These are phyloP conservation scores for Dipodomys spectabilis DNA, from an alignment of 2,113 vertebrate species.

Conservation along the genomic window DNA sequence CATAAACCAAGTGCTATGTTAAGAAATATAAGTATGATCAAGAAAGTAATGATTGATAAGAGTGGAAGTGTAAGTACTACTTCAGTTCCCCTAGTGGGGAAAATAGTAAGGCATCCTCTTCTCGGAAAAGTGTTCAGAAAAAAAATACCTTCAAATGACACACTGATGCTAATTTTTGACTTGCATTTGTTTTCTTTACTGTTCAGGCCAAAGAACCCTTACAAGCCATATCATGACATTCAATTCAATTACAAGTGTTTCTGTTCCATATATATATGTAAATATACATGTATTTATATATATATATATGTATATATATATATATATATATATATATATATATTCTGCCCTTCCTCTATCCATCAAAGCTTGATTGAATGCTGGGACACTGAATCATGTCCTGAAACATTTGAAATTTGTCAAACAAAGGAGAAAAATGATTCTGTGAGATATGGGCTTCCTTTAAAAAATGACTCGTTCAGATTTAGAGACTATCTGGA, in stretches of 20 bases:
- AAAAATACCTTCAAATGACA: constrained; percentile 21
- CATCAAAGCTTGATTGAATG: constrained; percentile 65
- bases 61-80: not conserved
- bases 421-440: constrained; percentile 65
- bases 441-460: constrained; percentile 52
- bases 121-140: not conserved
- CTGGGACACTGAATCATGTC: constrained; percentile 43
- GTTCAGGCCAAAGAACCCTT: not conserved
- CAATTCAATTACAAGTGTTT: constrained; percentile 40
- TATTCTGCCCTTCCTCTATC: not conserved
- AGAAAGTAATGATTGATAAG: constrained; percentile 44
- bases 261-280: not conserved
- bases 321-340: too few relatives aligned
- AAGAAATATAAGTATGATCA: constrained; percentile 50
- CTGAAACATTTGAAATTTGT: constrained; percentile 68
- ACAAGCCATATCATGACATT: not conserved
- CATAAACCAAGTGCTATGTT: constrained; percentile 9
- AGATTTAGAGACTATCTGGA: constrained; percentile 67
- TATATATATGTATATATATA: too few relatives aligned
- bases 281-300: too few relatives aligned
- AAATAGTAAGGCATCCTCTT: not conserved
- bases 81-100: not conserved
- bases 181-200: constrained; percentile 32
- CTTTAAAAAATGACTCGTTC: constrained; percentile 69
- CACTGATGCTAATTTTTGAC: not conserved